Evolutionary conservation across 1,140 invertebrate genomes (phyloP), one percentile per base, ranked within the genome.

Genomic region (Scylla paramamosain): DNA sequence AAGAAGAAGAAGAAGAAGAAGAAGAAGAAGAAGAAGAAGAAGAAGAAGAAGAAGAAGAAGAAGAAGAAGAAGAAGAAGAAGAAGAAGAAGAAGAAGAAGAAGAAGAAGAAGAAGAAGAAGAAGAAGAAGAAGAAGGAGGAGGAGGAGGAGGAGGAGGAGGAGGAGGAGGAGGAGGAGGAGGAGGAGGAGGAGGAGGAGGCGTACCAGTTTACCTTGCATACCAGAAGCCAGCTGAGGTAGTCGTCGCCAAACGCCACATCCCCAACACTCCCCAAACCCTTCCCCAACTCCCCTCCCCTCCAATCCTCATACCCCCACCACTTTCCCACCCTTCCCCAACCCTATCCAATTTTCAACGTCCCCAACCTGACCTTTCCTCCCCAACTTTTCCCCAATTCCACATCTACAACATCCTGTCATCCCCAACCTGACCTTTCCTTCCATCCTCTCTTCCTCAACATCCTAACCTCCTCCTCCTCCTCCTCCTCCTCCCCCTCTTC

Each of bases 141-240:
- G 52, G 52, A 59, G 52, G 52, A 59, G 52, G 52, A 59, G 52
- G 52, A 59, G 52, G 52, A 59, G 52, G 52, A 59, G 52, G 52
- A 59, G 52, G 52, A 59, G 52, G 52, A 59, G 52, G 52, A 59
- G 52, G 52, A 59, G 52, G 67, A n/a, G 67, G 67, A 77, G 67
- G 67, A 77, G 67, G 67, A 77, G 67, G 67, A n/a, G 52, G 67
- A n/a, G 67, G 67, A 77, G 67, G 67, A n/a, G 67, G 67, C 20
- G 25, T 25, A 77, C 67, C 67, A 77, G 67, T 77, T 77, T 20
- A 77, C 67, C 67, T 77, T 77, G 67, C 67, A 77, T 77, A 77
- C 67, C n/a, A n/a, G 25, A n/a, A 77, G 67, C n/a, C 67, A 77
- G 25, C 67, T 77, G 67, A 77, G 25, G 20, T 20, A 20, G 20